Evolutionary conservation across 2,888 invertebrate species (phyloP), one percentile per base, ranked within the genome.

Genomic region (Orthosia cruda): DNA sequence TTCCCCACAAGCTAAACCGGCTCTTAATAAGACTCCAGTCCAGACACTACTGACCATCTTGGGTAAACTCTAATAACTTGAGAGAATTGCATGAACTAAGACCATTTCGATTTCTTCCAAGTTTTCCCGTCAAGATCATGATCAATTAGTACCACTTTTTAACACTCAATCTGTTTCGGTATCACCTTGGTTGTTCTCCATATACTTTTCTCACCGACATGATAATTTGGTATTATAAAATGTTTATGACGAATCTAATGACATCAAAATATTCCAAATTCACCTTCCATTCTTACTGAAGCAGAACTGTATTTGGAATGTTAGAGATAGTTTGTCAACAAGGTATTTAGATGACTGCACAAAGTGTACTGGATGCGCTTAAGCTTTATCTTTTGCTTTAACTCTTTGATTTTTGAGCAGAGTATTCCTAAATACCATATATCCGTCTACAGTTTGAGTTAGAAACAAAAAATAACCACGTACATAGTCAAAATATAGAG

Each of bases 61-160:
- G 4, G 32, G 18, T 62, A 13, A 49, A 32, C 15, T 12, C 18
- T 11, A 32, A 20, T 47, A 58, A 20, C 16, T 59, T 58, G n/a
- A 67, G 54, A 74, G 74, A 66, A 63, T 74, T 23, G 20, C 26
- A 57, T 7, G 5, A 13, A 12, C 12, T 32, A 77, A 32, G 18
- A 12, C 45, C 4, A 59, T 58, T 68, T 71, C 47, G 47, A 55
- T 71, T 78, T 61, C 59, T 68, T 83, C 15, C 50, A 57, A 52
- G 63, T 55, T 61, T 78, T 49, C 52, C 7, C 12, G 47, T 20
- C 23, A 7, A 47, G 50, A 70, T 47, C 26, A 23, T 47, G 57
- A 63, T 59, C 62, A 59, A 55, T 75, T 67, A 67, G 52, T 23
- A 32, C 57, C 26, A 69, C 11, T 20, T 49, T 63, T 58, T 45